Evolutionary conservation across 2,888 invertebrate genomes (phyloP).

Genomic region (Cerastoderma edule): DNA sequence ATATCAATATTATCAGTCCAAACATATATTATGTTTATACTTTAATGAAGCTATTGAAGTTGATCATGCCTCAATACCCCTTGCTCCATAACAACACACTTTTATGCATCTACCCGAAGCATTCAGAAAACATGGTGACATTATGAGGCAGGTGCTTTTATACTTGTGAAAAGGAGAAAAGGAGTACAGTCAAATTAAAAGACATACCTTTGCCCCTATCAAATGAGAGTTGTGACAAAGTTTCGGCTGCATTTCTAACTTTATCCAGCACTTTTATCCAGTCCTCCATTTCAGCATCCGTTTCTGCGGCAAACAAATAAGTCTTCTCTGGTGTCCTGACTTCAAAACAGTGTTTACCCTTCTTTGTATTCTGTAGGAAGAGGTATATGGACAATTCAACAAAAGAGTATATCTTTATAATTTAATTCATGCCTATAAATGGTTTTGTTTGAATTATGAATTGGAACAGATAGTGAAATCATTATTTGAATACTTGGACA

Average conservation of each 20-base stretch:
- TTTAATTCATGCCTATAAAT: not conserved
- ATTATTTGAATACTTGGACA: no score
- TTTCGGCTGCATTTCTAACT: slow-evolving; percentile 88
- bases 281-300: slow-evolving; percentile 91
- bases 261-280: slow-evolving; percentile 93
- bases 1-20: no score
- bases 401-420: not conserved
- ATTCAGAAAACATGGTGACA: no score
- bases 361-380: slow-evolving; percentile 89
- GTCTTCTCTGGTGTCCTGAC: slow-evolving; percentile 93
- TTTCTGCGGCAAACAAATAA: slow-evolving; percentile 94
- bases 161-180: no score
- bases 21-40: no score
- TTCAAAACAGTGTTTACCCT: slow-evolving; percentile 94
- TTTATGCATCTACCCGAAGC: no score
- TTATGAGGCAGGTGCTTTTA: no score
- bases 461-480: no score
- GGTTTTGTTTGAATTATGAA: no score
- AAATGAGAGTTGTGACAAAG: slow-evolving; percentile 73
- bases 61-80: no score
- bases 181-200: not conserved
- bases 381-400: not conserved
- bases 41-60: no score
- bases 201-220: slow-evolving; percentile 71
- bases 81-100: no score